Evolutionary conservation across 1,140 invertebrate species (phyloP).

Genomic region (Lucilia cuprina): DNA sequence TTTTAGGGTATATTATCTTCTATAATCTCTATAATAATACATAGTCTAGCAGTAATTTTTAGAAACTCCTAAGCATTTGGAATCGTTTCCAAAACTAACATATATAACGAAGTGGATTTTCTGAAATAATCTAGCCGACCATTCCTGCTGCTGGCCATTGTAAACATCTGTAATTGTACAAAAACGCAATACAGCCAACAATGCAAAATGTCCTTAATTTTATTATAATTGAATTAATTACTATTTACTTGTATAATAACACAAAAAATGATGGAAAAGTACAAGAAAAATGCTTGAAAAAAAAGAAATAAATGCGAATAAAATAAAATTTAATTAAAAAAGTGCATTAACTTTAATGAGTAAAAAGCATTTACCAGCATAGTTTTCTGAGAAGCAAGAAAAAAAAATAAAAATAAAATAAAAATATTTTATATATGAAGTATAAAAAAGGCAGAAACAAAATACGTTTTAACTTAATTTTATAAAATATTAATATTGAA

Average conservation of each 20-base stretch:
- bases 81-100: no score
- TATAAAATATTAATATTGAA: conserved; percentile 16
- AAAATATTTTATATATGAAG: background rate
- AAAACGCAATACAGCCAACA: background rate
- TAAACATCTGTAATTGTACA: no score
- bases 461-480: background rate
- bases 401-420: background rate
- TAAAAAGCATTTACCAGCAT: background rate
- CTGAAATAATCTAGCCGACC: no score
- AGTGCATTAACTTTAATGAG: conserved; percentile 14
- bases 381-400: background rate
- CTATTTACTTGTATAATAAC: background rate
- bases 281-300: background rate
- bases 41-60: no score
- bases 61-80: no score
- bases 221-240: conserved; percentile 2
- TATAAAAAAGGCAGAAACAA: background rate
- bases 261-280: background rate
- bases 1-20: no score
- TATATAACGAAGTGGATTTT: no score
- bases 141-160: no score
- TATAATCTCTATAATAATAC: no score
- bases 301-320: background rate
- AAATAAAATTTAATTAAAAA: conserved; percentile 6
- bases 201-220: background rate